Conservation (phyloP, 2,888 invertebrate genomes). For the Drosophila picticornis region DNA sequence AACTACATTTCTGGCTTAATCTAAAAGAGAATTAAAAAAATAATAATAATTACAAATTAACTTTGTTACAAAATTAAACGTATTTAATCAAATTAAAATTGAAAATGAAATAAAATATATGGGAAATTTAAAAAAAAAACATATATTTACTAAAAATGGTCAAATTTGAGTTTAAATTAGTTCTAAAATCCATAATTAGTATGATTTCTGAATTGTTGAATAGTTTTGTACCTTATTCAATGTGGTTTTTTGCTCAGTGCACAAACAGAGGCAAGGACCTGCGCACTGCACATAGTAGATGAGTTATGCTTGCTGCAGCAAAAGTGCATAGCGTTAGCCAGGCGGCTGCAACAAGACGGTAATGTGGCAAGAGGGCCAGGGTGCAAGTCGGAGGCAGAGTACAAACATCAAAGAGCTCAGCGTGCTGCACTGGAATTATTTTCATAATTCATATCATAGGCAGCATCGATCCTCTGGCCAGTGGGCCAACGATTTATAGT, state of each 20-base stretch:
- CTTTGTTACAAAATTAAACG: background rate
- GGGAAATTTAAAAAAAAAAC: background rate
- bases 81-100: background rate
- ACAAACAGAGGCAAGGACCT: conserved; percentile 11
- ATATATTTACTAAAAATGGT: background rate
- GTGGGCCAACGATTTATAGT: conserved; percentile 4
- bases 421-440: conserved; percentile 41
- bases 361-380: conserved; percentile 9
- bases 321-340: conserved; percentile 66
- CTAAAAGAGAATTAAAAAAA: background rate
- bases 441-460: conserved; percentile 44
- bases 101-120: background rate
- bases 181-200: background rate
- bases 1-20: too few species aligned
- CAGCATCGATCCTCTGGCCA: conserved; percentile 18
- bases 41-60: background rate
- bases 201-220: background rate
- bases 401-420: conserved; percentile 50
- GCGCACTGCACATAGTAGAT: conserved; percentile 58
- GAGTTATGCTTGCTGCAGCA: conserved; percentile 77
- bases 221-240: background rate
- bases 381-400: conserved; percentile 24
- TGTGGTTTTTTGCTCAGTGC: background rate
- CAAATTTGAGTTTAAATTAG: background rate
- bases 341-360: conserved; percentile 9